These are phyloP conservation scores for Sinocyclocheilus rhinocerous DNA, from an alignment of 2,113 vertebrate genomes.

Conservation along the genomic window DNA sequence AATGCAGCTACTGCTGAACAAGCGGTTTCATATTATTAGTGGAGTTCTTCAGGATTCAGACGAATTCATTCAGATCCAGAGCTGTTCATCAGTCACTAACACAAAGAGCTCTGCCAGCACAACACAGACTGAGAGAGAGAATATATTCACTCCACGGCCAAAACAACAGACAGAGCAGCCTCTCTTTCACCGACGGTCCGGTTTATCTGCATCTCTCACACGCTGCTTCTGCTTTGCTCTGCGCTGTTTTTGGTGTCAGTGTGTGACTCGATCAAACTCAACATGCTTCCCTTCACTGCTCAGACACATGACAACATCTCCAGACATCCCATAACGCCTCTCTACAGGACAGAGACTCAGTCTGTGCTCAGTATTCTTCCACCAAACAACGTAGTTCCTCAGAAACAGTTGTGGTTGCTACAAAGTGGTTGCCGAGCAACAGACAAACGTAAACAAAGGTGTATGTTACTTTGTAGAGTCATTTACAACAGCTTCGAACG, in stretches of 20 bases:
- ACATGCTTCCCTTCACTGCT: not conserved
- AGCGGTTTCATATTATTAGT: too few relatives aligned
- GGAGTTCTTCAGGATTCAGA: not conserved
- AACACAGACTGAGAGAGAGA: not conserved
- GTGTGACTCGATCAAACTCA: not conserved
- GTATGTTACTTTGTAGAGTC: too few relatives aligned
- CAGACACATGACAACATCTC: not conserved
- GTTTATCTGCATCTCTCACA: not conserved
- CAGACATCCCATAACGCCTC: conserved; percentile 33
- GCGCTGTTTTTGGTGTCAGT: not conserved
- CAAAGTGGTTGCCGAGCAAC: too few relatives aligned
- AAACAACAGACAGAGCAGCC: not conserved
- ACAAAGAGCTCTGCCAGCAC: conserved; percentile 4
- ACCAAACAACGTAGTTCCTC: too few relatives aligned
- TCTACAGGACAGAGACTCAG: not conserved
- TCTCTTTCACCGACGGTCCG: not conserved
- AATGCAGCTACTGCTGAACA: not conserved
- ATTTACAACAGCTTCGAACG: too few relatives aligned
- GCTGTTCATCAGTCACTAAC: not conserved
- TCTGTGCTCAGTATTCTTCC: too few relatives aligned
- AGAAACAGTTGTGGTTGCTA: too few relatives aligned
- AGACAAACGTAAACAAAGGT: too few relatives aligned
- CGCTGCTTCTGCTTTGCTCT: not conserved
- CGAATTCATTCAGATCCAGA: not conserved
- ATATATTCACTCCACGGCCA: not conserved